phyloP scores from a whole-genome alignment of 2,113 vertebrate genomes.

The Hippocampus comes region DNA sequence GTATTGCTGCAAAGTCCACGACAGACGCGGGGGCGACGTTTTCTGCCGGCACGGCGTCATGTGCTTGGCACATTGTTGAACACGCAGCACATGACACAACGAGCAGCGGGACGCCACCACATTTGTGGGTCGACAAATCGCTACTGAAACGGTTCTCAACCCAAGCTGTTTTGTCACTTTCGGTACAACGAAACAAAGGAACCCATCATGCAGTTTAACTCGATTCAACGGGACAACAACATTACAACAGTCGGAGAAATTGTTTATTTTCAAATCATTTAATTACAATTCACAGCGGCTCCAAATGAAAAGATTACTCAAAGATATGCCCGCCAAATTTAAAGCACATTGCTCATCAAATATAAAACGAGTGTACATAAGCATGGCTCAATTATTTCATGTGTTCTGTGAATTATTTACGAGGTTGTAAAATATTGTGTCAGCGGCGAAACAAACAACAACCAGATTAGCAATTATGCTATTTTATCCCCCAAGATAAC shows the following conservation, averaged over 20 bases:
- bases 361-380: neutral
- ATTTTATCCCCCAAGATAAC: neutral
- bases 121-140: neutral
- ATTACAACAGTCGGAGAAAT: neutral
- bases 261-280: neutral
- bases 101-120: neutral
- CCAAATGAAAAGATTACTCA: neutral
- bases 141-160: neutral
- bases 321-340: neutral
- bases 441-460: neutral
- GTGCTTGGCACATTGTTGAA: neutral
- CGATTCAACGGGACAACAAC: neutral
- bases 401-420: constrained; percentile 17
- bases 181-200: neutral
- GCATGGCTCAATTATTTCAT: constrained; percentile 1
- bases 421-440: constrained; percentile 8
- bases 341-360: constrained; percentile 3
- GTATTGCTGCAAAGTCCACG: neutral
- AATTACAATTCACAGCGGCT: neutral
- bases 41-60: neutral
- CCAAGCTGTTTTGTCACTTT: neutral
- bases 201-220: neutral
- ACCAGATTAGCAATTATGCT: neutral
- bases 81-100: neutral
- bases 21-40: neutral